phyloP scores from a whole-genome alignment of 2,113 vertebrate genomes.

The Macaca mulatta region DNA sequence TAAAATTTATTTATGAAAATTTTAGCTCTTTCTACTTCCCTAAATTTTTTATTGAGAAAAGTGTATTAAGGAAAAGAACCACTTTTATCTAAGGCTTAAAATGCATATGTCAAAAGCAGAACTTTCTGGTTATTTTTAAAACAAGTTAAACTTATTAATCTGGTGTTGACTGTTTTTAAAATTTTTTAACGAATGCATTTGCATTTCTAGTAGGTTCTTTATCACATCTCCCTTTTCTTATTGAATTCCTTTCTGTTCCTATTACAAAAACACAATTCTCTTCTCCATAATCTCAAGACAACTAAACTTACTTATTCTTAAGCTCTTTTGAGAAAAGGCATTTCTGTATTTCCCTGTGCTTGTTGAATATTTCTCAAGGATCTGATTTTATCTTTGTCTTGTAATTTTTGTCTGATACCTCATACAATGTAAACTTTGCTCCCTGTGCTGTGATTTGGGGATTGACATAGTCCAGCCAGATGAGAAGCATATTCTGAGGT shows the following conservation, averaged over 20 bases:
- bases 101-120: background rate
- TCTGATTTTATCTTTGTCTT: slow-evolving; percentile 20
- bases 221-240: slow-evolving; percentile 2
- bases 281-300: slow-evolving; percentile 19
- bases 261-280: background rate
- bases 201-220: slow-evolving; percentile 20
- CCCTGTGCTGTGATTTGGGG: background rate
- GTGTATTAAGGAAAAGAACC: background rate
- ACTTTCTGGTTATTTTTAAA: background rate
- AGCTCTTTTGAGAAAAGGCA: slow-evolving; percentile 28
- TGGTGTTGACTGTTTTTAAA: background rate
- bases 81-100: background rate
- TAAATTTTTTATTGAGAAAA: background rate
- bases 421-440: background rate
- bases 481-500: background rate
- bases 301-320: background rate
- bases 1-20: background rate
- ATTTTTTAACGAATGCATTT: background rate
- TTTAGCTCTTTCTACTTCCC: background rate
- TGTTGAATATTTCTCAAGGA: background rate
- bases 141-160: background rate
- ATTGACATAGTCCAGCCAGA: background rate
- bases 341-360: background rate
- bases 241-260: slow-evolving; percentile 19
- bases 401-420: background rate